Evolutionary conservation across 2,888 invertebrate genomes (phyloP).

Genomic region (Glyphotaelius pellucidus): DNA sequence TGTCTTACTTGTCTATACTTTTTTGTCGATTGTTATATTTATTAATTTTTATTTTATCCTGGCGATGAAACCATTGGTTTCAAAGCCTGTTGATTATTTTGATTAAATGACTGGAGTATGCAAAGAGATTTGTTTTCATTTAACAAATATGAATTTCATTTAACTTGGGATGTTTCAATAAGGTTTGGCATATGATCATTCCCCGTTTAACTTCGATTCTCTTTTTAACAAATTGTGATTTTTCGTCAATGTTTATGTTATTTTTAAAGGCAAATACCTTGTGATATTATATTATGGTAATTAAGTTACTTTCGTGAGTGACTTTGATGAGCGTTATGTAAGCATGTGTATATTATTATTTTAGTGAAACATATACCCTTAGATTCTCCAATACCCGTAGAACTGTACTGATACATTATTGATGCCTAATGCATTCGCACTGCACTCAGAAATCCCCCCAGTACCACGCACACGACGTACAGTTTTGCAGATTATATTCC

Average conservation of each 20-base stretch:
- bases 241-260: not conserved
- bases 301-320: not conserved
- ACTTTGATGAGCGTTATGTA: not conserved
- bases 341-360: not conserved
- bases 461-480: not conserved
- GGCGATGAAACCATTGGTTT: too few relatives aligned
- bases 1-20: too few relatives aligned
- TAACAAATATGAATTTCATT: too few relatives aligned
- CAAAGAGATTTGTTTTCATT: too few relatives aligned
- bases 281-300: too few relatives aligned
- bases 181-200: not conserved
- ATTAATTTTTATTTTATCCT: too few relatives aligned
- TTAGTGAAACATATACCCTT: not conserved
- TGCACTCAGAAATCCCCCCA: slow-evolving; percentile 38
- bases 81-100: too few relatives aligned
- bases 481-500: slow-evolving; percentile 61
- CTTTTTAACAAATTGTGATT: not conserved
- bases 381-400: not conserved
- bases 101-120: too few relatives aligned
- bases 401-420: slow-evolving; percentile 17
- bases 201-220: not conserved
- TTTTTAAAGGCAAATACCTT: too few relatives aligned
- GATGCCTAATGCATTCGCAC: slow-evolving; percentile 15
- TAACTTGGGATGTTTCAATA: too few relatives aligned
- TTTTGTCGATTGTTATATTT: too few relatives aligned